A percentile compares a stretch with the other conserved stretches of the same genome.
Evolutionary conservation across 2,888 invertebrate genomes (phyloP).

Genomic region (Elysia crispata): DNA sequence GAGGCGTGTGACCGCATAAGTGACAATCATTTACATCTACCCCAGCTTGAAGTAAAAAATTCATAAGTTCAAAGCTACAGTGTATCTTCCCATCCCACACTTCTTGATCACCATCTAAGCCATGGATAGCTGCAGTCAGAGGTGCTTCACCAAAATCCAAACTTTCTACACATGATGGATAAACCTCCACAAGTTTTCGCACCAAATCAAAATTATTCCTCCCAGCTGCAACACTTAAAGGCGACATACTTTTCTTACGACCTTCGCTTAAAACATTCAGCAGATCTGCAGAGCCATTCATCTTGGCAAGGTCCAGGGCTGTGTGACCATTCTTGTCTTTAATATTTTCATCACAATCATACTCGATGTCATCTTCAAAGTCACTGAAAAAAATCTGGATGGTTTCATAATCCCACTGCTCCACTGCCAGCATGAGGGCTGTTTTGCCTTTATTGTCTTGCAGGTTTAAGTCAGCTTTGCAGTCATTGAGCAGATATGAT

Average conservation of each 20-base stretch:
- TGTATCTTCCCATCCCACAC: neutral
- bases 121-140: slow-evolving; percentile 22
- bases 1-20: neutral
- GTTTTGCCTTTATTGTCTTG: slow-evolving; percentile 34
- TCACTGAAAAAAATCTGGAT: neutral
- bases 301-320: slow-evolving; percentile 35
- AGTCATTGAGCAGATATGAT: slow-evolving; percentile 11
- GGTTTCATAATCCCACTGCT: slow-evolving; percentile 25
- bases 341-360: neutral
- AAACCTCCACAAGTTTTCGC: slow-evolving; percentile 26
- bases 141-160: slow-evolving; percentile 17
- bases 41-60: slow-evolving; percentile 18
- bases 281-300: slow-evolving; percentile 22
- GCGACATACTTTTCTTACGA: neutral
- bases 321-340: slow-evolving; percentile 19
- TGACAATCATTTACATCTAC: neutral
- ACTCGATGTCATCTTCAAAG: neutral
- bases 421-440: slow-evolving; percentile 27
- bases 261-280: slow-evolving; percentile 6
- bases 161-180: neutral
- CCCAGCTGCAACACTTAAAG: slow-evolving; percentile 14
- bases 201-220: slow-evolving; percentile 22
- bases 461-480: slow-evolving; percentile 11
- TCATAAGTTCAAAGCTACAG: slow-evolving; percentile 10
- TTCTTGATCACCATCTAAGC: neutral